A percentile compares a stretch with the other conserved stretches of the same genome.
These are phyloP conservation scores for Papio anubis DNA, from an alignment of 2,113 vertebrate genomes.

Conservation along the genomic window DNA sequence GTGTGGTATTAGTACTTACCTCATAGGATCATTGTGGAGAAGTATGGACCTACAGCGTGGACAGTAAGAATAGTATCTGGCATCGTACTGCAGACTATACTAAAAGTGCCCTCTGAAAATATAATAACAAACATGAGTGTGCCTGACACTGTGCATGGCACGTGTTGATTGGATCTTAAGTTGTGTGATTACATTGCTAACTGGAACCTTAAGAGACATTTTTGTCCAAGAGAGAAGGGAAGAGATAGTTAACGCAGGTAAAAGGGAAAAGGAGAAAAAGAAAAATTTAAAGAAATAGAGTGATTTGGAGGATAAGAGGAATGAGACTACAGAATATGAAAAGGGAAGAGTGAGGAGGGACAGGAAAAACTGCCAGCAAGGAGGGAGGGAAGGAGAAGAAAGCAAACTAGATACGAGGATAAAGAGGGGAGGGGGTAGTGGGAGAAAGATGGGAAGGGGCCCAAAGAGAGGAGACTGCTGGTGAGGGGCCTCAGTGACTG, in stretches of 20 bases:
- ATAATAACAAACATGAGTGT: accelerated
- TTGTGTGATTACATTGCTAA: not conserved
- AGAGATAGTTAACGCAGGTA: not conserved
- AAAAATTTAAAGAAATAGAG: not conserved
- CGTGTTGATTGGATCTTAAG: not conserved
- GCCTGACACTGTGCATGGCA: too few relatives aligned
- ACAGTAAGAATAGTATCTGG: not conserved
- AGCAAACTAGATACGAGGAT: not conserved
- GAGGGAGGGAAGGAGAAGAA: not conserved
- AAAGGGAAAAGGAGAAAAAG: not conserved
- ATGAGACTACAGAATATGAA: not conserved
- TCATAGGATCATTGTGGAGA: not conserved
- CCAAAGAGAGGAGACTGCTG: not conserved
- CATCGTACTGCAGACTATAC: accelerated
- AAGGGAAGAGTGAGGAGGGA: not conserved
- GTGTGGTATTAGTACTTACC: not conserved
- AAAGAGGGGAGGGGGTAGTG: not conserved
- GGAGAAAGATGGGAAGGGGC: not conserved
- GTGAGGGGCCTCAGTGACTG: not conserved
- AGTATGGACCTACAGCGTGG: not conserved
- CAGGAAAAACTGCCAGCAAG: not conserved
- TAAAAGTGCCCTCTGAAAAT: accelerated
- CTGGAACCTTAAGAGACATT: not conserved
- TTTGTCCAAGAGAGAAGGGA: not conserved
- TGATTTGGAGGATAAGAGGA: not conserved